A percentile compares a stretch with the other conserved stretches of the same genome.
Evolutionary conservation across 2,113 vertebrate genomes (phyloP).

Genomic region (Caracal caracal): DNA sequence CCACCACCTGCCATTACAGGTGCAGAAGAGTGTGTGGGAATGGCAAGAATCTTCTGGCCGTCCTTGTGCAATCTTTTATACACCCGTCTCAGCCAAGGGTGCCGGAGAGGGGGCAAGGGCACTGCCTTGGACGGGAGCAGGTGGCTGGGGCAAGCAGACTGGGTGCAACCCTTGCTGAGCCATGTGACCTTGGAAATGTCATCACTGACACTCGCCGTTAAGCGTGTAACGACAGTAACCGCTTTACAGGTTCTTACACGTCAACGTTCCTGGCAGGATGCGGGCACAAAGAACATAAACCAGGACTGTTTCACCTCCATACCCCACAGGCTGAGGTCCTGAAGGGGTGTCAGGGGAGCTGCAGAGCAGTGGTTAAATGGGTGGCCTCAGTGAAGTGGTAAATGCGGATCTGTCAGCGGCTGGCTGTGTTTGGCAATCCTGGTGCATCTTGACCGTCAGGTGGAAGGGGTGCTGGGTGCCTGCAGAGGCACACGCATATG

Average conservation of each 20-base stretch:
- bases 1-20: not conserved
- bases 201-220: not conserved
- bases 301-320: not conserved
- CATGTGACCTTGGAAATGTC: not conserved
- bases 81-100: not conserved
- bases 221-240: not conserved
- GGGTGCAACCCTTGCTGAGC: not conserved
- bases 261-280: not conserved
- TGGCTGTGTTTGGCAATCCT: not conserved
- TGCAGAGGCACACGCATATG: not conserved
- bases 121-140: not conserved
- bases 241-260: not conserved
- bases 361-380: not conserved
- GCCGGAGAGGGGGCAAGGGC: not conserved
- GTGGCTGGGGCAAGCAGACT: not conserved
- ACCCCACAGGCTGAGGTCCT: not conserved
- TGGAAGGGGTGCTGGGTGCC: not conserved
- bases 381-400: not conserved
- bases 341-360: not conserved
- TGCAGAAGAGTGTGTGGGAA: fast-evolving
- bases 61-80: too few relatives aligned
- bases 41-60: too few relatives aligned
- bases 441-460: not conserved
- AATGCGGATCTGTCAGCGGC: not conserved
- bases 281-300: fast-evolving